Base-by-base conservation (phyloP, 2,113 vertebrate species). In the Collichthys lucidus region DNA sequence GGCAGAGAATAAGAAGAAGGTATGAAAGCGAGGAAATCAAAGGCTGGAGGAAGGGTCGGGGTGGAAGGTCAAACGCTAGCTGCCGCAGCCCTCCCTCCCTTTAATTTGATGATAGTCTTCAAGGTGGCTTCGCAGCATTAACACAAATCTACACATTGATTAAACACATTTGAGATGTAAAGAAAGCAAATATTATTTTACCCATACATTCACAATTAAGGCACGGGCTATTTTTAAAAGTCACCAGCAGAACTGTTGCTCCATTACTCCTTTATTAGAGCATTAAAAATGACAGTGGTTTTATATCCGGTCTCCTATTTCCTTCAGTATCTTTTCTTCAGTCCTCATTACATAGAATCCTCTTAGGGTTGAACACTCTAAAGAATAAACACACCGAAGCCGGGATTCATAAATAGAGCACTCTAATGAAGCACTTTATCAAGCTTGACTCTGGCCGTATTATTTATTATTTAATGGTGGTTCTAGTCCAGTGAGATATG, bases 391-490 rank as follows among this genome's bases (percentile, higher is more conserved):
- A 79, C 71, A 86, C 80, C 74, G 84, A 61, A 79, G 71, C 62
- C 8, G n/a, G 66, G 72, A 77, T 79, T 89, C 86, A 91, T 91
- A 89, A 93, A 92, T 89, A 92, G 82, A 82, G 59, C 73, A 26
- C 75, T 59, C 85, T 91, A 91, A 91, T 89, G 83, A 92, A 91
- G 84, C 63, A 79, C 70, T 91, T 91, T 79, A 75, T 90, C 86
- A 87, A 85, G 75, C 76, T 72, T 57, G 83, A 61, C 78, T 81
- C 68, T 50, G 74, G 87, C 89, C 63, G 17, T 57, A 86, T 79
- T 91, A 92, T 88, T 92, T 88, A 93, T 89, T 92, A 88, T 91
- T 90, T 81, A 89, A 88, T 44, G 19, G 40, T 42, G 74, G 83
- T 85, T 89, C 79, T 77, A 85, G 79, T 90, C 86, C 82, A 86